phyloP scores from a whole-genome alignment of 2,888 invertebrate genomes.

The Tiphia femorata region DNA sequence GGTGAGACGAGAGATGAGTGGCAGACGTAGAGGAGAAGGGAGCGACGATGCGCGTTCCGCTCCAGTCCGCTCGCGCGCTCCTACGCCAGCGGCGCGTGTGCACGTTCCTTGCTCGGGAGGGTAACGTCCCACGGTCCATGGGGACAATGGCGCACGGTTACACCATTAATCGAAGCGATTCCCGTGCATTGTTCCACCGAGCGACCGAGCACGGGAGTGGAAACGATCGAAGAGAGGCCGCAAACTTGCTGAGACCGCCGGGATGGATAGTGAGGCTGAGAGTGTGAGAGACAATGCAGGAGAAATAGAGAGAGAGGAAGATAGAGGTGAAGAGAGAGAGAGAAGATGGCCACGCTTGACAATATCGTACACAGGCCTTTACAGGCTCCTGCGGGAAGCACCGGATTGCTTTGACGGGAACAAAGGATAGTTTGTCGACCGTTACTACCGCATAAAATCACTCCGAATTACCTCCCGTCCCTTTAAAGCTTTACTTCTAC shows the following conservation, averaged over 20 bases:
- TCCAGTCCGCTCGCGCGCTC: no score
- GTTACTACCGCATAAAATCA: slow-evolving; percentile 5
- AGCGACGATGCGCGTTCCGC: no score
- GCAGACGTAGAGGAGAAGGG: no score
- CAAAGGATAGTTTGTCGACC: slow-evolving; percentile 20
- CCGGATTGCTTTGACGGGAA: slow-evolving; percentile 9
- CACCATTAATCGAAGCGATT: slow-evolving; percentile 39
- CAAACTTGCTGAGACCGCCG: background rate
- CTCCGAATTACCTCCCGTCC: no score
- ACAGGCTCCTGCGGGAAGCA: slow-evolving; percentile 1
- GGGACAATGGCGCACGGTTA: slow-evolving; percentile 39
- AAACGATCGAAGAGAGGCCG: slow-evolving; percentile 15
- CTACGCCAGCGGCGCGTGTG: background rate
- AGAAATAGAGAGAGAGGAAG: no score
- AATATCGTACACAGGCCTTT: slow-evolving; percentile 2
- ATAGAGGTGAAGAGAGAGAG: background rate
- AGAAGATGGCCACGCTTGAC: background rate
- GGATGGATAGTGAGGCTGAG: slow-evolving; percentile 1
- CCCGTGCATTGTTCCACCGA: slow-evolving; percentile 26
- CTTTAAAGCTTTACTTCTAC: no score
- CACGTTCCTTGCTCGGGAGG: background rate
- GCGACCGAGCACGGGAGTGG: slow-evolving; percentile 4
- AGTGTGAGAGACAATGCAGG: background rate
- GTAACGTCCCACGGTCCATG: background rate
- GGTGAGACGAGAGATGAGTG: background rate